Conservation (phyloP, 2,888 invertebrate genomes). For the Agrochola macilenta region DNA sequence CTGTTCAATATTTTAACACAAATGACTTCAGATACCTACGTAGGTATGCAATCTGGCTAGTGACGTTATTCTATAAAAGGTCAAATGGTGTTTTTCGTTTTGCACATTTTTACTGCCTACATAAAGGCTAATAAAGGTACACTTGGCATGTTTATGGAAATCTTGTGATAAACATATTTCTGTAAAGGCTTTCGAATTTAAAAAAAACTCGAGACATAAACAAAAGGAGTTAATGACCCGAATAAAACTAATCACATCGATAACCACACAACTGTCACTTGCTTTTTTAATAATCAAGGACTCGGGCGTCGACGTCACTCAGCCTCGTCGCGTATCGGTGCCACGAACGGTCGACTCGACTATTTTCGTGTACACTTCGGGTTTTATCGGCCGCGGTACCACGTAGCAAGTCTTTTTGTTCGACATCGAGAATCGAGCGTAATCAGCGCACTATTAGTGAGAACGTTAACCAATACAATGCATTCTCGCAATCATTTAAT, state of each 20-base stretch:
- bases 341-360: constrained; percentile 74
- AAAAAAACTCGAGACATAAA: constrained; percentile 37
- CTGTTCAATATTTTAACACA: constrained; percentile 46
- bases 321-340: constrained; percentile 78
- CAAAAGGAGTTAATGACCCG: constrained; percentile 63
- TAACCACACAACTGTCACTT: constrained; percentile 75
- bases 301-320: constrained; percentile 72
- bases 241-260: constrained; percentile 63
- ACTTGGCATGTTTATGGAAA: background rate
- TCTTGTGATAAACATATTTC: background rate
- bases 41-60: constrained; percentile 14
- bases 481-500: constrained; percentile 61
- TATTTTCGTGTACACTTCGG: constrained; percentile 78
- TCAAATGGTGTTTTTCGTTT: background rate
- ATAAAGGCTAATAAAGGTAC: background rate
- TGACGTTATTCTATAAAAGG: constrained; percentile 31
- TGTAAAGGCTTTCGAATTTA: background rate
- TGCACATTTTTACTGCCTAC: background rate
- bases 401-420: constrained; percentile 63
- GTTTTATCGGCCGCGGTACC: constrained; percentile 62
- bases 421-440: constrained; percentile 60
- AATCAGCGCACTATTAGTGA: constrained; percentile 67
- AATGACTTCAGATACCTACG: background rate
- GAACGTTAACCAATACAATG: constrained; percentile 66
- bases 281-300: constrained; percentile 81